Evolutionary conservation across 2,113 vertebrate genomes (phyloP).

Genomic region (Dasyprocta punctata): DNA sequence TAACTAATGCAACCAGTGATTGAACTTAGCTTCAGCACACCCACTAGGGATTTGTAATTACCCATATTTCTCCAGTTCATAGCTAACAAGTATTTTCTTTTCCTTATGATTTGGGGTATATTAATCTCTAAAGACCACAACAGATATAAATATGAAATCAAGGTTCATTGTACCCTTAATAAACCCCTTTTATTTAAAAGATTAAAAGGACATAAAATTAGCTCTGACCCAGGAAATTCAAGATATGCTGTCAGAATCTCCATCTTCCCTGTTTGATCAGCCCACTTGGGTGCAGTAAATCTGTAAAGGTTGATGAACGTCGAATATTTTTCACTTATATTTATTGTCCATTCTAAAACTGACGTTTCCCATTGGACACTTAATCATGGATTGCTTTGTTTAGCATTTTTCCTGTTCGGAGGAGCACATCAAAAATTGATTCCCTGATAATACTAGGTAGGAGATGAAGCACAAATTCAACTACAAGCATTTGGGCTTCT

Average conservation of each 20-base stretch:
- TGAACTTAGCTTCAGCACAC: background rate
- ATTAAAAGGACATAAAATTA: conserved; percentile 46
- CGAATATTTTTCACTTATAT: conserved; percentile 64
- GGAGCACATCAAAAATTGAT: conserved; percentile 66
- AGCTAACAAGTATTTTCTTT: conserved; percentile 30
- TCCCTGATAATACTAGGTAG: conserved; percentile 33
- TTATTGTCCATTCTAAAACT: conserved; percentile 65
- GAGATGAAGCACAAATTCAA: conserved; percentile 55
- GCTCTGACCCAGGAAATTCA: background rate
- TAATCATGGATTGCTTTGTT: conserved; percentile 67
- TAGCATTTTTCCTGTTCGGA: conserved; percentile 67
- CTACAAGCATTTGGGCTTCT: conserved; percentile 39
- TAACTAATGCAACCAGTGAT: background rate
- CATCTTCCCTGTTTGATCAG: background rate
- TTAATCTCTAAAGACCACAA: conserved; percentile 52
- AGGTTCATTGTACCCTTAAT: background rate
- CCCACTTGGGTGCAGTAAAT: conserved; percentile 36
- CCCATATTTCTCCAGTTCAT: background rate
- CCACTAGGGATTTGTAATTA: background rate
- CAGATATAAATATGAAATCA: conserved; percentile 39
- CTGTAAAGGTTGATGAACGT: conserved; percentile 67
- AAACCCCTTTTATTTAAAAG: conserved; percentile 42
- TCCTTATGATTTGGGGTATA: conserved; percentile 6
- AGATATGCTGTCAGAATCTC: background rate
- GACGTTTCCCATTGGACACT: conserved; percentile 46